Base-by-base conservation (phyloP, 2,113 vertebrate genomes). In the Bathybates hornii region DNA sequence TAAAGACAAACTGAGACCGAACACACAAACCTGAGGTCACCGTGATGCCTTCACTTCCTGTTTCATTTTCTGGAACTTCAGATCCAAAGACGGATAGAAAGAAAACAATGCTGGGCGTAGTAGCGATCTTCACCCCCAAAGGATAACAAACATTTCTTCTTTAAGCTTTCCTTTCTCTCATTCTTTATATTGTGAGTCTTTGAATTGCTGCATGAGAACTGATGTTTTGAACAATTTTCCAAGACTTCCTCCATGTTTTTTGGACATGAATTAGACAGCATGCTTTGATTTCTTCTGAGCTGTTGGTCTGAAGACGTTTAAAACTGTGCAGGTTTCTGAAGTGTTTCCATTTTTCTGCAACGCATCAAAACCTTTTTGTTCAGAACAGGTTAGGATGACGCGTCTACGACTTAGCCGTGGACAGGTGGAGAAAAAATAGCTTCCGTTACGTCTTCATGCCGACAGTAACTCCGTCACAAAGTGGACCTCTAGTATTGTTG, bases 11-110 rank as follows among this genome's bases (percentile, higher is more conserved):
- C 73, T 34, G 73, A n/a, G 0, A 34, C 71, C 27, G 45, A 50
- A 32, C 45, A 19, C 43, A 78, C 41, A 73, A 84, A 86, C 97
- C 95, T 96, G 96, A 78, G 97, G 97, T 98, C 98, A 98, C 98
- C 97, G 83, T 83, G 97, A 98, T 98, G 98, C 98, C 98, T 99
- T 97, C 96, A 96, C 96, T 94, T 96, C 76, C 71, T 63, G 52
- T 66, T 82, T 76, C 4, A 45, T 80, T 78, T 78, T 78, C 45
- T 78, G 45, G 52, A 89, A 34, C 54, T 80, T 78, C 13, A 52
- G 61, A 81, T 83, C 85, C 80, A 84, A 92, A 89, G 80, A 68
- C 6, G 2, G 24, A 68, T 29, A 48, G 16, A 85, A 48, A 17
- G 29, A 76, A 27, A 13, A 84, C 36, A 21, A 4, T 34, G 27